Base-by-base conservation (phyloP, 2,888 invertebrate species). In the Sphaeridia pumilis region DNA sequence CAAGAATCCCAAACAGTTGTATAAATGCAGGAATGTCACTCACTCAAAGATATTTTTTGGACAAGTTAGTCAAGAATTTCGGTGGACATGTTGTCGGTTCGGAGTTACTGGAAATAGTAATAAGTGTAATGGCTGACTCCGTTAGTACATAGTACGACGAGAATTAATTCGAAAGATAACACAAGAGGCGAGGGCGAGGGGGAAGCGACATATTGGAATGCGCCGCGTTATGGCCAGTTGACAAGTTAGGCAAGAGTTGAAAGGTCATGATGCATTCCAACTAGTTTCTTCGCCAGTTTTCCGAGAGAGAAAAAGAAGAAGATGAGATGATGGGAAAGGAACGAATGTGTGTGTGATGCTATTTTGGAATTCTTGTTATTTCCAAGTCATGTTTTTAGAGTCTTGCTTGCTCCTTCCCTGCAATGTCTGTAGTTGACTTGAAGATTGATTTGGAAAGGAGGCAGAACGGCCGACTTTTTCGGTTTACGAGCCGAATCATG, bases 181-280 rank as follows among this genome's bases (percentile, higher is more conserved):
- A n/a, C n/a, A n/a, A n/a, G n/a, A n/a, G n/a, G n/a, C 5, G 5
- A 20, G 38, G 38, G 20, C 12, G n/a, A 10, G 21, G n/a, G 38
- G 27, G 38, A 5, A 14, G 27, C 12, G 46, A 36, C 4, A n/a
- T n/a, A 41, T 35, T 38, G 35, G 34, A 41, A 31, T 22, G 44
- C 46, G 45, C 10, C 27, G 28, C 48, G 55, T 55, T 55, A 56
- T 56, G 56, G 56, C 52, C 56, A 56, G 56, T 52, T 56, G 56
- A 56, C 56, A 56, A 56, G 56, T 56, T 56, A 49, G 56, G 52
- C 46, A 56, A 56, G 56, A 52, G 56, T 56, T 56, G 56, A 56
- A 53, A 56, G 56, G 56, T 52, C 56, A 56, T 55, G 52, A 38
- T 38, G 17, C 38, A 38, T 38, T 38, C 38, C 38, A 38, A 38